Percentiles rank a stretch among this genome's conserved stretches.
phyloP scores from a whole-genome alignment of 2,797 vertebrate species.

The Siniperca scherzeri region DNA sequence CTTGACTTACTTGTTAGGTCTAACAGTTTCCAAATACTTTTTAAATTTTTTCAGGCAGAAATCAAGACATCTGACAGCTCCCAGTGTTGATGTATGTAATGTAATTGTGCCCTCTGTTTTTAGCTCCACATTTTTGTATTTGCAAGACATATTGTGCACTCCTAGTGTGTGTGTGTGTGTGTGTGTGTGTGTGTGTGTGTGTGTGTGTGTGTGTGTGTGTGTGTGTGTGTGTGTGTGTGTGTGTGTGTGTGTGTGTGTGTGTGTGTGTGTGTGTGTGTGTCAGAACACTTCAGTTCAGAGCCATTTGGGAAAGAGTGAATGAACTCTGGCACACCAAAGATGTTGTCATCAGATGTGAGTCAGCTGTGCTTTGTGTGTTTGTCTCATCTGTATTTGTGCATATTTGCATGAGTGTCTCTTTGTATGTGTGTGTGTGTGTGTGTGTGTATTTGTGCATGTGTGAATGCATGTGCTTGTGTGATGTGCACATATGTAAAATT shows the following conservation, averaged over 20 bases:
- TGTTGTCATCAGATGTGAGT: constrained; percentile 64
- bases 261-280: constrained; percentile 11
- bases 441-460: neutral
- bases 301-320: constrained; percentile 12
- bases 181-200: constrained; percentile 1
- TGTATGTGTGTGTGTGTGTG: neutral
- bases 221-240: constrained; percentile 2
- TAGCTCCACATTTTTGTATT: neutral
- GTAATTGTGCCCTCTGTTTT: neutral
- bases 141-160: neutral
- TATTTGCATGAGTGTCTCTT: neutral
- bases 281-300: constrained; percentile 27
- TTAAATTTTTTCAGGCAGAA: neutral
- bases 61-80: neutral
- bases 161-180: neutral
- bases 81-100: neutral
- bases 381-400: constrained; percentile 22
- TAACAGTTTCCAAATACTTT: neutral
- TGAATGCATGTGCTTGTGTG: neutral
- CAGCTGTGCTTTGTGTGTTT: constrained; percentile 51
- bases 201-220: neutral
- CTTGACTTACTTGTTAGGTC: neutral
- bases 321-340: constrained; percentile 39
- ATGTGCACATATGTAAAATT: constrained; percentile 22
- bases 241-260: constrained; percentile 3